These are phyloP conservation scores for Syritta pipiens DNA, from an alignment of 2,888 invertebrate genomes.

Conservation along the genomic window DNA sequence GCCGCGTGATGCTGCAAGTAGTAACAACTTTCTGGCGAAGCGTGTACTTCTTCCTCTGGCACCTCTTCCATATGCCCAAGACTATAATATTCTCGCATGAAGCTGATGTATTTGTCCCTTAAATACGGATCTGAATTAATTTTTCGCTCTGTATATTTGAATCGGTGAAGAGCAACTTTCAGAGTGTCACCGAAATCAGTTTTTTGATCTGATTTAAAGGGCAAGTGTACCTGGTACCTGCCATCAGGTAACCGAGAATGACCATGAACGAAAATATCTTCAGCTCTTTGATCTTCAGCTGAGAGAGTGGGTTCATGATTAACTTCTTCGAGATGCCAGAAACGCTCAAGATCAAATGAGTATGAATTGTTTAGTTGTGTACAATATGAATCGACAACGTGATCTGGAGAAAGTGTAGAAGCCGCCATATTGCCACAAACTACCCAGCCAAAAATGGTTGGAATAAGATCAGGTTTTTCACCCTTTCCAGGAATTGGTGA, in stretches of 20 bases:
- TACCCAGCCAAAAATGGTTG: conserved; percentile 8
- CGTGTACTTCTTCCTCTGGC: conserved; percentile 5
- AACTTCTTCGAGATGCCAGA: conserved; percentile 36
- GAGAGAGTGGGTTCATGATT: neutral
- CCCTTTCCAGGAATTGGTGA: neutral
- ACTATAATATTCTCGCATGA: conserved; percentile 20
- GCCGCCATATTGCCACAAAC: neutral
- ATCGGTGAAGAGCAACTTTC: neutral
- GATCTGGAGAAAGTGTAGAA: neutral
- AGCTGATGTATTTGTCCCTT: conserved; percentile 8
- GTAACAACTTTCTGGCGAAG: neutral
- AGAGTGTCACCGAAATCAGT: neutral
- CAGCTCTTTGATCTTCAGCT: neutral
- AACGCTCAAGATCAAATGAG: conserved; percentile 25
- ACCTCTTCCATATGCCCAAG: conserved; percentile 26
- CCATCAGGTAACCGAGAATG: neutral
- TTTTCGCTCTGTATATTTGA: conserved; percentile 1
- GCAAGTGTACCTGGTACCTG: neutral
- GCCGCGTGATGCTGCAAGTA: conserved; percentile 33
- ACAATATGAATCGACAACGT: neutral
- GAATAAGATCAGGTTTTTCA: neutral
- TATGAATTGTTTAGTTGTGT: neutral
- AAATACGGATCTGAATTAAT: neutral
- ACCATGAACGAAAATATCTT: neutral
- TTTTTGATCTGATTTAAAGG: neutral